Conservation (phyloP, 2,113 vertebrate species). For the Solea solea region DNA sequence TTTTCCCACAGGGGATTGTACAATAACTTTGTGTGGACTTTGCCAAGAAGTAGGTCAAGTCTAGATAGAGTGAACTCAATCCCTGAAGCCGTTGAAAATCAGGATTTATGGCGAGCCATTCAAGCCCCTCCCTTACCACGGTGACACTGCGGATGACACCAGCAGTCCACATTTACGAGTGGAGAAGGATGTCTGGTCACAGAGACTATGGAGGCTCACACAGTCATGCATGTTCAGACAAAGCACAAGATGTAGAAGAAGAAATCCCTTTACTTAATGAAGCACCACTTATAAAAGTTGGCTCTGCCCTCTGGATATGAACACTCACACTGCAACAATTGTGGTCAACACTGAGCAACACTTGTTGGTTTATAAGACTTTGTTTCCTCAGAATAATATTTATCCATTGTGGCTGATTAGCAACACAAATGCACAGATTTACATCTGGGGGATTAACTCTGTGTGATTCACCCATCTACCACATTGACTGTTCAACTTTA, state of each 20-base stretch:
- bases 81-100: slow-evolving; percentile 54
- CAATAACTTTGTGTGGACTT: slow-evolving; percentile 58
- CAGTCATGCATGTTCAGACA: slow-evolving; percentile 15
- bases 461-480: no score
- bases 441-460: no score
- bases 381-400: not conserved
- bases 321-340: slow-evolving; percentile 12
- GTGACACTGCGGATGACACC: slow-evolving; percentile 53
- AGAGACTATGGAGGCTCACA: slow-evolving; percentile 7
- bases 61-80: slow-evolving; percentile 59
- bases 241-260: slow-evolving; percentile 13
- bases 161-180: slow-evolving; percentile 28
- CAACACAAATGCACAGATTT: no score
- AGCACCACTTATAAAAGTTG: slow-evolving; percentile 6
- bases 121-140: slow-evolving; percentile 22
- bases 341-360: slow-evolving; percentile 8
- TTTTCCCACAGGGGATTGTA: slow-evolving; percentile 38
- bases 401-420: no score
- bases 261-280: slow-evolving; percentile 45
- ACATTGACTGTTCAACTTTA: no score
- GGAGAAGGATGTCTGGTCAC: slow-evolving; percentile 31
- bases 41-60: slow-evolving; percentile 66
- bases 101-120: slow-evolving; percentile 67
- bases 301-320: not conserved
- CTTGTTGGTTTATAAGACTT: slow-evolving; percentile 23